Percentiles rank a stretch among this genome's conserved stretches.
phyloP scores from a whole-genome alignment of 2,888 invertebrate species.

The Erpobdella octoculata region DNA sequence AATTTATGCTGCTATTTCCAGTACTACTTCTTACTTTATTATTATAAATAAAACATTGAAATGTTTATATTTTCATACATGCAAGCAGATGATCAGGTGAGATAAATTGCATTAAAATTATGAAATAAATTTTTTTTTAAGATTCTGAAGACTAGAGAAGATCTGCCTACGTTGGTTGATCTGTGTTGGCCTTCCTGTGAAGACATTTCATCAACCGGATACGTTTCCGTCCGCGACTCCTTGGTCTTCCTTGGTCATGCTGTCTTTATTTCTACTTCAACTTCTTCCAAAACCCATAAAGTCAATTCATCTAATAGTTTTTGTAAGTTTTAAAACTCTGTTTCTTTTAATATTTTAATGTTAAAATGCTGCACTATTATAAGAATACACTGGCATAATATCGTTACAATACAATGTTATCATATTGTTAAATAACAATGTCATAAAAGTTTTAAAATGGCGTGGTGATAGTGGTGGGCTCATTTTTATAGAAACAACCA shows the following conservation, averaged over 20 bases:
- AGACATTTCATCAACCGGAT: neutral
- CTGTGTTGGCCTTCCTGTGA: neutral
- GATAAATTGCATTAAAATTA: no score
- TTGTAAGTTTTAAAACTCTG: neutral
- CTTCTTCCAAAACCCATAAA: neutral
- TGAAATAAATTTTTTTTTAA: neutral
- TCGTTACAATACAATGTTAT: no score
- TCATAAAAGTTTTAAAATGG: no score
- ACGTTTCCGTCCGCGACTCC: neutral
- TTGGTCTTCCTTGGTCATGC: conserved; percentile 12
- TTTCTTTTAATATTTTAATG: neutral
- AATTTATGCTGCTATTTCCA: neutral
- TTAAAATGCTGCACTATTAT: no score
- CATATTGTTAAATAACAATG: no score
- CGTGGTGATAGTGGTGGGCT: no score
- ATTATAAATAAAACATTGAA: no score
- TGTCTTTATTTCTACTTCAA: neutral
- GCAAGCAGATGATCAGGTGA: no score
- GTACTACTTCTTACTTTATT: neutral
- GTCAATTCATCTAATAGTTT: neutral
- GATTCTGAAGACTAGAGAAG: neutral
- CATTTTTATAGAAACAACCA: no score
- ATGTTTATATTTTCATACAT: no score
- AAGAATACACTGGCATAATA: no score
- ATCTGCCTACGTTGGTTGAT: neutral